Evolutionary conservation across 2,888 invertebrate genomes (phyloP).

Genomic region (Agrilus mali): DNA sequence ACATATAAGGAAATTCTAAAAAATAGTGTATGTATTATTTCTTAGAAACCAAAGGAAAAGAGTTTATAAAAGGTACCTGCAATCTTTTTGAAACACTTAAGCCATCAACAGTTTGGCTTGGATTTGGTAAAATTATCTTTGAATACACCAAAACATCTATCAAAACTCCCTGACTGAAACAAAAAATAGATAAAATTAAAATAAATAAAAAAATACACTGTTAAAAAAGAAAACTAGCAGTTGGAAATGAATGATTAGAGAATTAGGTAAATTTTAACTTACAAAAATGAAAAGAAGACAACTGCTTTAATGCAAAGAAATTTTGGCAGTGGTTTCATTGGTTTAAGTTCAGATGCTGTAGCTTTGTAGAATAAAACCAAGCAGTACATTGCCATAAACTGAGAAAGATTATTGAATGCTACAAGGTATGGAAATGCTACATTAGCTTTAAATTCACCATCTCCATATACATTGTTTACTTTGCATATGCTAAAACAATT

Average conservation of each 20-base stretch:
- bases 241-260: conserved; percentile 27
- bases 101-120: conserved; percentile 53
- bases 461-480: conserved; percentile 72
- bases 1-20: conserved; percentile 87
- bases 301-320: conserved; percentile 96
- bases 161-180: conserved; percentile 77
- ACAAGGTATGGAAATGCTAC: conserved; percentile 86
- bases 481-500: conserved; percentile 62
- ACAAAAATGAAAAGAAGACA: conserved; percentile 97
- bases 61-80: conserved; percentile 44
- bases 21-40: conserved; percentile 17
- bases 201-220: conserved; percentile 1
- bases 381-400: conserved; percentile 94
- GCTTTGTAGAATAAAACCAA: conserved; percentile 87
- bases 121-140: conserved; percentile 64
- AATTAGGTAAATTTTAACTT: conserved; percentile 36
- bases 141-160: conserved; percentile 78
- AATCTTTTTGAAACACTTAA: conserved; percentile 70
- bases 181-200: conserved; percentile 10
- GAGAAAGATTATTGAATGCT: conserved; percentile 78
- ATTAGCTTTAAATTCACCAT: conserved; percentile 76
- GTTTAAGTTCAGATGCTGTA: conserved; percentile 71
- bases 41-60: neutral
- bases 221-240: conserved; percentile 1
- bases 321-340: conserved; percentile 90